Base-by-base conservation (phyloP, 2,113 vertebrate species). In the Strix uralensis region DNA sequence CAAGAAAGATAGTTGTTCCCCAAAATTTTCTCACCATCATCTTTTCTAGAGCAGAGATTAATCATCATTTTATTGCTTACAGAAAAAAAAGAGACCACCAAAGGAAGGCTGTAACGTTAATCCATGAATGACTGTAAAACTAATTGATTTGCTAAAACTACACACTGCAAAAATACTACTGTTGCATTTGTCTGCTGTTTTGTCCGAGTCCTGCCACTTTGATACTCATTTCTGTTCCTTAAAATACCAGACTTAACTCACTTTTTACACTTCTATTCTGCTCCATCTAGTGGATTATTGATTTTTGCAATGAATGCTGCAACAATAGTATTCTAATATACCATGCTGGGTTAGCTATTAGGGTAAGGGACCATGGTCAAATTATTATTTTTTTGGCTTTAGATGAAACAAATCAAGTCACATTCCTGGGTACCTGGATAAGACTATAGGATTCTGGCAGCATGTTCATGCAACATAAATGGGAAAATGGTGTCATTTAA, bases 201-300 rank as follows among this genome's bases (percentile, higher is more conserved):
- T 32, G 70, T 69, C 66, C 1, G 1, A 81, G 78, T 80, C 38
- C 49, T 55, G 26, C 51, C 57, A 81, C 73, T 94, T 75, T 86
- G 47, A 90, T 40, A 92, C 59, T 91, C 84, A 92, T 38, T 72
- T 88, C 80, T 66, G 54, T 54, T 88, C 73, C 69, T 82, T 92
- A 90, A 93, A 62, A 80, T n/a, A 87, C 32, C 85, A 91, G 34
- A 32, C 46, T 90, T 89, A 85, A 80, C 81, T 92, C 77, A 63
- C 66, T 71, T 97, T 95, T 96, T 90, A 91, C 57, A 90, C 85
- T 96, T 97, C 95, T 61, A 93, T 86, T 94, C 96, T 98, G 96
- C 96, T 97, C 97, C 97, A 97, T 97, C 97, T 97, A 97, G 94
- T 97, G 97, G 97, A 98, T 94, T 77, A 88, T 93, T 93, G 92